phyloP scores from a whole-genome alignment of 2,888 invertebrate species.

The Drosophila melanocephala region DNA sequence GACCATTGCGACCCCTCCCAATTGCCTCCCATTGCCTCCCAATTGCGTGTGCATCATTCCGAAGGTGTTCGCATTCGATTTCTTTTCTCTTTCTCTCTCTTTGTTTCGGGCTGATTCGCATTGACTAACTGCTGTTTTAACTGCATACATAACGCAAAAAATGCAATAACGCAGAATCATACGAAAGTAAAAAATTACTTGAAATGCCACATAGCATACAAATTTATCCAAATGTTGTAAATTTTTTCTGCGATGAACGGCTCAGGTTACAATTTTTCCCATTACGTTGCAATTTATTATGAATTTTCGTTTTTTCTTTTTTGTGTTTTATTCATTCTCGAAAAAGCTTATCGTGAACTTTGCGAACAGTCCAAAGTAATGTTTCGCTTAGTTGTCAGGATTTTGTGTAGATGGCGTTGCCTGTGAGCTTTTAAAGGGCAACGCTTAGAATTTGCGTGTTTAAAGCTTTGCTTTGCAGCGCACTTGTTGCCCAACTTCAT shows the following conservation, averaged over 20 bases:
- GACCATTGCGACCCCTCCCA: background rate
- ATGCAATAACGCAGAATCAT: slow-evolving; percentile 42
- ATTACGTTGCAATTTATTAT: slow-evolving; percentile 38
- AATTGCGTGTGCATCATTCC: slow-evolving; percentile 5
- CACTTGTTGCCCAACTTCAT: slow-evolving; percentile 42
- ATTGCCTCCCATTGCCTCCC: background rate
- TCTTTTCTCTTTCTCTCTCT: background rate
- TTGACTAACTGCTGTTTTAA: slow-evolving; percentile 42
- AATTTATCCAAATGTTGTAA: slow-evolving; percentile 18
- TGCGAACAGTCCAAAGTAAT: slow-evolving; percentile 5
- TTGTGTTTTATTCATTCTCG: background rate
- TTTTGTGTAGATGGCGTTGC: slow-evolving; percentile 50
- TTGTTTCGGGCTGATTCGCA: slow-evolving; percentile 33
- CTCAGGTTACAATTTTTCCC: slow-evolving; percentile 39
- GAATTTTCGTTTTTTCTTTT: slow-evolving; percentile 24
- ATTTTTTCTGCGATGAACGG: slow-evolving; percentile 7
- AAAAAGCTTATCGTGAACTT: slow-evolving; percentile 40
- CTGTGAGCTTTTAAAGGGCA: slow-evolving; percentile 36
- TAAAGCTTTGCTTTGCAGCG: slow-evolving; percentile 25
- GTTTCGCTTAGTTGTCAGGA: slow-evolving; percentile 39
- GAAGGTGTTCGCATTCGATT: slow-evolving; percentile 21
- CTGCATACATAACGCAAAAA: slow-evolving; percentile 23
- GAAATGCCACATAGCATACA: slow-evolving; percentile 37
- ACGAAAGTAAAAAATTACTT: slow-evolving; percentile 15
- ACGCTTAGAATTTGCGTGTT: slow-evolving; percentile 8